A percentile compares a stretch with the other conserved stretches of the same genome.
Evolutionary conservation across 92 coral and sea anemone species (phyloP).

Genomic region (Meandrina meandrites): DNA sequence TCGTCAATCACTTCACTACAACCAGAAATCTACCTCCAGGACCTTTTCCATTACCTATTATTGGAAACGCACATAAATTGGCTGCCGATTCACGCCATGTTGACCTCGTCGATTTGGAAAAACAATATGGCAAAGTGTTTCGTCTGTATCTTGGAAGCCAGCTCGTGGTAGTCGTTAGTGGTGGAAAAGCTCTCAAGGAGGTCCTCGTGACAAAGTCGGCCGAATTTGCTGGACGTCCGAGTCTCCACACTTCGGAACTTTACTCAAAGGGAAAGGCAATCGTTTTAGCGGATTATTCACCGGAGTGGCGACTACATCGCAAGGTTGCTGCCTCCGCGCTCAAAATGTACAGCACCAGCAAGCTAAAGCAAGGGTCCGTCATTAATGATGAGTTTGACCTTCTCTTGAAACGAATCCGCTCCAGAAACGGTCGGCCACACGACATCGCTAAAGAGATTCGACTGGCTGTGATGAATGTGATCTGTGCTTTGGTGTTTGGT

Average conservation of each 20-base stretch:
- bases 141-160: slow-evolving; percentile 71
- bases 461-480: neutral
- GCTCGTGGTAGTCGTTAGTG: slow-evolving; percentile 62
- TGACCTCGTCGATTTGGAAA: slow-evolving; percentile 57
- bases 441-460: neutral
- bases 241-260: neutral
- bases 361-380: neutral
- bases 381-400: neutral
- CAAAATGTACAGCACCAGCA: neutral
- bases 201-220: neutral
- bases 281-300: neutral
- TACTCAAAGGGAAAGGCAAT: neutral
- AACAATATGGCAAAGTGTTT: slow-evolving; percentile 66
- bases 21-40: neutral
- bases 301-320: neutral
- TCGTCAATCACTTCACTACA: neutral
- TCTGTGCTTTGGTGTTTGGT: neutral
- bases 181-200: neutral
- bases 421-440: neutral
- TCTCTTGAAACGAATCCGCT: neutral
- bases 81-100: slow-evolving; percentile 48
- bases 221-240: neutral
- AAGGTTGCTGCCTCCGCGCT: neutral
- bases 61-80: slow-evolving; percentile 53
- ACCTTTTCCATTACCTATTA: neutral